Percentiles rank a stretch among this genome's conserved stretches.
These are phyloP conservation scores for Parazoanthus darwini DNA, from an alignment of 92 coral and sea anemone genomes.

Conservation along the genomic window DNA sequence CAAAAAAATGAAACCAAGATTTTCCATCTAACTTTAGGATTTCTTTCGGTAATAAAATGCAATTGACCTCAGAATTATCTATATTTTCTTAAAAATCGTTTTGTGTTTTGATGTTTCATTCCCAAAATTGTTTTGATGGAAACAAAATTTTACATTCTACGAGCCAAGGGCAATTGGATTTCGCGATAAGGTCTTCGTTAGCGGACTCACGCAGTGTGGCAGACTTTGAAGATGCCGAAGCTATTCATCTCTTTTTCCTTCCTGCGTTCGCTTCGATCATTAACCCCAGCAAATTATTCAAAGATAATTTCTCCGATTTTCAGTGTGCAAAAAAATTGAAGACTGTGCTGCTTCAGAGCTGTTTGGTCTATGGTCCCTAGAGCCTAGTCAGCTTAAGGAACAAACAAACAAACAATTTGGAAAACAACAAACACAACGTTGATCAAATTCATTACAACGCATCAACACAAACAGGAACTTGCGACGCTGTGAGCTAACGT, in stretches of 20 bases:
- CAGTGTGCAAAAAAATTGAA: neutral
- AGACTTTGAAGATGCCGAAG: conserved; percentile 44
- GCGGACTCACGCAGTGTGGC: conserved; percentile 39
- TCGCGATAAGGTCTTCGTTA: conserved; percentile 39
- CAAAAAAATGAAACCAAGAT: neutral
- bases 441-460: conserved; percentile 18
- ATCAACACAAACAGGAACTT: conserved; percentile 9
- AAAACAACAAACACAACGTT: conserved; percentile 25
- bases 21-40: neutral
- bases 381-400: conserved; percentile 30
- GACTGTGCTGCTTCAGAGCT: neutral
- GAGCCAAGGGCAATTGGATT: conserved; percentile 49
- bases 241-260: conserved; percentile 21
- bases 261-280: conserved; percentile 9
- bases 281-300: conserved; percentile 5
- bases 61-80: neutral
- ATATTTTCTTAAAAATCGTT: neutral
- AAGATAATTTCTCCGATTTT: neutral
- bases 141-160: conserved; percentile 20
- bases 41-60: neutral
- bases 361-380: neutral
- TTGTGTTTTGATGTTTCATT: neutral
- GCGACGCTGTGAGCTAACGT: neutral
- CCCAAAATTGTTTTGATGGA: neutral
- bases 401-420: conserved; percentile 30